phyloP scores from a whole-genome alignment of 2,113 vertebrate genomes.

The Irena cyanogastra region DNA sequence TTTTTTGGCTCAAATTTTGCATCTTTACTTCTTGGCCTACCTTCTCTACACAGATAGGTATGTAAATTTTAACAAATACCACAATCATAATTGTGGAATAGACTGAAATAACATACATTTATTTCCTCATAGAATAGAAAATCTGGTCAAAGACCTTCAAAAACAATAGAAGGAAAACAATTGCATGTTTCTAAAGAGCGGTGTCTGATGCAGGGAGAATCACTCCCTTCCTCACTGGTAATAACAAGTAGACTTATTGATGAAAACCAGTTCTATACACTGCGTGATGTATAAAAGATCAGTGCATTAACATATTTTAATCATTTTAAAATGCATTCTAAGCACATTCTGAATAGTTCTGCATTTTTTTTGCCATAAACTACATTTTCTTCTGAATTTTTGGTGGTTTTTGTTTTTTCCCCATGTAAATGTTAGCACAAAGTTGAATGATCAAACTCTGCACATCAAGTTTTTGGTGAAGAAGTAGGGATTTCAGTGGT shows the following conservation, averaged over 20 bases:
- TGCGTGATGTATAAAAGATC: not conserved
- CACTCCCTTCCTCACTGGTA: not conserved
- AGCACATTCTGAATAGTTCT: not conserved
- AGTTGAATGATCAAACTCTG: not conserved
- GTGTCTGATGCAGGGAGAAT: not conserved
- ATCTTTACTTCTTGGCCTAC: not conserved
- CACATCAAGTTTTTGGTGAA: not conserved
- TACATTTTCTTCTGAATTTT: not conserved
- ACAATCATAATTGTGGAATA: not conserved
- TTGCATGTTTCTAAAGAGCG: not conserved
- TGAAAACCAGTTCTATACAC: not conserved
- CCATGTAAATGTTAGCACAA: not conserved
- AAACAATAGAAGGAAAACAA: not conserved
- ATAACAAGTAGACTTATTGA: not conserved
- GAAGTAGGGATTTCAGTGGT: not conserved
- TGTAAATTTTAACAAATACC: not conserved
- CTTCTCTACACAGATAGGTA: not conserved
- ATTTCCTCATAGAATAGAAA: not conserved
- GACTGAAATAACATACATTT: not conserved
- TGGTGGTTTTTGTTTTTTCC: fast-evolving
- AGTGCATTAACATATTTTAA: not conserved
- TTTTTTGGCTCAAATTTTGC: not conserved
- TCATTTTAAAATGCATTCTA: not conserved
- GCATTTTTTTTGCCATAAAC: not conserved
- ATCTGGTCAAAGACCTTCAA: not conserved